A percentile compares a stretch with the other conserved stretches of the same genome.
These are phyloP conservation scores for Chesias legatella DNA, from an alignment of 2,888 invertebrate genomes.

Conservation along the genomic window DNA sequence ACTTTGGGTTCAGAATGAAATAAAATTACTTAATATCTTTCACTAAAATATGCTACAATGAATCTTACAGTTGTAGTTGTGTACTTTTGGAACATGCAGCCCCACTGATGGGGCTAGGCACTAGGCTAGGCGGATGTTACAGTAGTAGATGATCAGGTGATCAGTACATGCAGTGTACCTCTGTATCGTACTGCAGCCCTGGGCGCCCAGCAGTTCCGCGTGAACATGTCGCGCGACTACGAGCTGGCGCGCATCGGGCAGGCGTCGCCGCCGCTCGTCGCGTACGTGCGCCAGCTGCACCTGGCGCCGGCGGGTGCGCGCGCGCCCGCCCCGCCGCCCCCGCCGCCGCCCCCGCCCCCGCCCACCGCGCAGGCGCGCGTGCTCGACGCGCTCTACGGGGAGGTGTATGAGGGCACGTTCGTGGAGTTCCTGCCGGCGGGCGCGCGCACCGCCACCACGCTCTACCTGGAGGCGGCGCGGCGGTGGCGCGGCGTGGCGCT, in stretches of 20 bases:
- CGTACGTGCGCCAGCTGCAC: conserved; percentile 87
- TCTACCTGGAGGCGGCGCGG: conserved; percentile 85
- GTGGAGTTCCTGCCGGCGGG: conserved; percentile 84
- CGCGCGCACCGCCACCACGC: conserved; percentile 82
- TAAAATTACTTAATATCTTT: too few species aligned
- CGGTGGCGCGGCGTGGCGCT: conserved; percentile 88
- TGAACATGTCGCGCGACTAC: conserved; percentile 89
- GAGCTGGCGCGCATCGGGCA: conserved; percentile 87
- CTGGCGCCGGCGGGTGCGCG: conserved; percentile 65
- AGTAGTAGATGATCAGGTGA: too few species aligned
- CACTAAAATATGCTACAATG: too few species aligned
- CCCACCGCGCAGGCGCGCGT: conserved; percentile 50
- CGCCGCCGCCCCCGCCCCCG: conserved; percentile 51
- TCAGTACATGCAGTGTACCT: too few species aligned
- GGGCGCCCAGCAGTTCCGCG: conserved; percentile 87
- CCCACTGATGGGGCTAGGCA: too few species aligned
- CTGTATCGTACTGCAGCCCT: conserved; percentile 76
- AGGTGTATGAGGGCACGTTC: conserved; percentile 84
- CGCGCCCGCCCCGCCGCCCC: conserved; percentile 41
- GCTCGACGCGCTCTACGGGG: conserved; percentile 47
- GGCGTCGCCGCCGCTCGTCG: conserved; percentile 87
- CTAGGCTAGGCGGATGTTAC: too few species aligned
- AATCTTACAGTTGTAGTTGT: too few species aligned
- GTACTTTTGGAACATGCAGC: too few species aligned
- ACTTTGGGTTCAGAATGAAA: too few species aligned